Percentiles rank a stretch among this genome's conserved stretches.
Evolutionary conservation across 2,113 vertebrate genomes (phyloP).

Genomic region (Tenrec ecaudatus): DNA sequence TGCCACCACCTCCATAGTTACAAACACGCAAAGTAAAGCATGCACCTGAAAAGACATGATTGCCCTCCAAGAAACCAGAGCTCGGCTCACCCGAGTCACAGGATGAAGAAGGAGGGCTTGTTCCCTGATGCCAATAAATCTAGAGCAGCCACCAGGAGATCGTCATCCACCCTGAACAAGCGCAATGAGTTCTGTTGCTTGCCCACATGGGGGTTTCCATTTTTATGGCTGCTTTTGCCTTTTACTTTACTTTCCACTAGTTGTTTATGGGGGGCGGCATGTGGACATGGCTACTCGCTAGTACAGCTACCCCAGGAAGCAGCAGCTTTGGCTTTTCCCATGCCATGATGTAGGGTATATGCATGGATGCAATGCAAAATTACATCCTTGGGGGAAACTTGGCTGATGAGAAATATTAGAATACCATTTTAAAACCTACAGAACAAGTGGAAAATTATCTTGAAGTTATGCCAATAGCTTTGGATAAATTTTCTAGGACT

Average conservation of each 20-base stretch:
- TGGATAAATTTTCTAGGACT: constrained; percentile 31
- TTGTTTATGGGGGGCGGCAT: not conserved
- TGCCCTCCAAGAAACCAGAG: too few relatives aligned
- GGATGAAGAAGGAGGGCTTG: too few relatives aligned
- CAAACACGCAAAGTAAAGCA: too few relatives aligned
- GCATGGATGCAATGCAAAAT: not conserved
- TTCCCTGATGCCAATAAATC: too few relatives aligned
- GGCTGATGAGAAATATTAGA: not conserved
- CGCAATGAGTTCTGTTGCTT: not conserved
- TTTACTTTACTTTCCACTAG: not conserved
- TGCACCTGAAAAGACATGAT: too few relatives aligned
- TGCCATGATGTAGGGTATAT: not conserved
- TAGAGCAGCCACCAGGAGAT: not conserved
- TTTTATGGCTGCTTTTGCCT: not conserved
- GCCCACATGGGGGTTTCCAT: not conserved
- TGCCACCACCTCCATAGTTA: too few relatives aligned
- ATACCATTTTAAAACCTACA: not conserved
- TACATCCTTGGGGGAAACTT: not conserved
- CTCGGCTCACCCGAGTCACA: too few relatives aligned
- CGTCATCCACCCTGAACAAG: not conserved
- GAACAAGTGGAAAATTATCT: constrained; percentile 48
- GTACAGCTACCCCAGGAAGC: not conserved
- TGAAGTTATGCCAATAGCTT: constrained; percentile 15
- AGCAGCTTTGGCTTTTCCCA: not conserved
- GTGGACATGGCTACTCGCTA: not conserved